These are phyloP conservation scores for Acridotheres tristis DNA, from an alignment of 2,797 vertebrate species.

Conservation along the genomic window DNA sequence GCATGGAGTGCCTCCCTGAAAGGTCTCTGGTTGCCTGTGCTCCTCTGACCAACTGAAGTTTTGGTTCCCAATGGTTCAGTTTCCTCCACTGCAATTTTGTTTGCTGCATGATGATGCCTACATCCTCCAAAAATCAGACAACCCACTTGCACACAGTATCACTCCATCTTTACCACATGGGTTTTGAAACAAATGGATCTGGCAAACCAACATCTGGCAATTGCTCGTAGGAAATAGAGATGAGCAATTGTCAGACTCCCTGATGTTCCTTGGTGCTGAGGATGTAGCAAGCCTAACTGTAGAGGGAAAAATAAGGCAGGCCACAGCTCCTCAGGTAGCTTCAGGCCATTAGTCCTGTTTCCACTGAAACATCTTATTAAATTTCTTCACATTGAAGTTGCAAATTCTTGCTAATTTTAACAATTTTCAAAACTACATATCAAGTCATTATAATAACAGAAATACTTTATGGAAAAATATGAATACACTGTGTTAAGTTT, in stretches of 20 bases:
- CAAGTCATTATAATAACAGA: background rate
- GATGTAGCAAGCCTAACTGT: background rate
- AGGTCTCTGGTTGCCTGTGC: background rate
- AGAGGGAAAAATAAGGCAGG: background rate
- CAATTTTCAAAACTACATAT: background rate
- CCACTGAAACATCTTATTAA: background rate
- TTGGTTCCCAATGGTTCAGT: rapidly evolving
- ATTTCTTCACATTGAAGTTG: background rate
- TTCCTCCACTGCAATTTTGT: background rate
- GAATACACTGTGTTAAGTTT: background rate
- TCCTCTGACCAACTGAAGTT: background rate
- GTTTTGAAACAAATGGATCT: background rate
- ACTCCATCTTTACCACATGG: background rate
- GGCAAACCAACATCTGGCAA: background rate
- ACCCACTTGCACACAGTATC: background rate
- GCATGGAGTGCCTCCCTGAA: background rate
- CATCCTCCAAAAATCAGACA: background rate
- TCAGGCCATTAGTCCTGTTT: background rate
- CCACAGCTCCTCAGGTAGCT: background rate
- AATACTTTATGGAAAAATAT: background rate
- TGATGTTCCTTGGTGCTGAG: background rate
- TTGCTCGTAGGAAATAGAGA: background rate
- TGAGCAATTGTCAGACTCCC: background rate
- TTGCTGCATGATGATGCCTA: background rate
- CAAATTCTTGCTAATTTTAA: background rate